Evolutionary conservation across 37 sponge, comb jelly and placozoan species (phyloP).

Genomic region (Tethya wilhelma): DNA sequence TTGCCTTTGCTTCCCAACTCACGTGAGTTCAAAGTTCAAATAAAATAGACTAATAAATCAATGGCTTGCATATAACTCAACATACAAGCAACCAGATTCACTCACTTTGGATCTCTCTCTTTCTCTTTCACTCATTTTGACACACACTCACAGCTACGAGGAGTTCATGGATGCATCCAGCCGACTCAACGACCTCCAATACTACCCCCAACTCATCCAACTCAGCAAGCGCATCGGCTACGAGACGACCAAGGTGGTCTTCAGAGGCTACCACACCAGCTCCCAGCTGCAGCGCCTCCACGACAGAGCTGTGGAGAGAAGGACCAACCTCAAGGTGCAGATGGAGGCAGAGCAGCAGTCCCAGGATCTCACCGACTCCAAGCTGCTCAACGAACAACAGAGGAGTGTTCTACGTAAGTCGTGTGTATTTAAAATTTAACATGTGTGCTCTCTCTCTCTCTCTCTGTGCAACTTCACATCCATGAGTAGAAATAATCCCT

Average conservation of each 20-base stretch:
- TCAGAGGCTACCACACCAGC: conserved; percentile 83
- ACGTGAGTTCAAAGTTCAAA: conserved; percentile 39
- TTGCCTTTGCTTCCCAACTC: conserved; percentile 86
- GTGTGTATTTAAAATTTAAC: not conserved
- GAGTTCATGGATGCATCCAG: conserved; percentile 88
- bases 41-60: too few relatives aligned
- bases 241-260: conserved; percentile 81
- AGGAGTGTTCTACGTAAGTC: conserved; percentile 50
- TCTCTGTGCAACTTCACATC: not conserved
- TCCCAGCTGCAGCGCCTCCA: conserved; percentile 73
- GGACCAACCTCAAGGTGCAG: conserved; percentile 72
- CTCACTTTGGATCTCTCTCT: too few relatives aligned
- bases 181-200: conserved; percentile 69
- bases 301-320: conserved; percentile 61
- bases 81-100: too few relatives aligned
- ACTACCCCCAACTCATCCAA: conserved; percentile 67
- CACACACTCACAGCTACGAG: conserved; percentile 68
- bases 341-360: conserved; percentile 75
- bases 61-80: too few relatives aligned
- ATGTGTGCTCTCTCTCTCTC: not conserved
- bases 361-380: conserved; percentile 84
- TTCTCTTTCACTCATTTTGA: too few relatives aligned
- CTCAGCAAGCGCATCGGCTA: conserved; percentile 78
- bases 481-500: not conserved
- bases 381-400: conserved; percentile 73